phyloP scores from a whole-genome alignment of 2,888 invertebrate genomes.

The Dysmachus trigonus region DNA sequence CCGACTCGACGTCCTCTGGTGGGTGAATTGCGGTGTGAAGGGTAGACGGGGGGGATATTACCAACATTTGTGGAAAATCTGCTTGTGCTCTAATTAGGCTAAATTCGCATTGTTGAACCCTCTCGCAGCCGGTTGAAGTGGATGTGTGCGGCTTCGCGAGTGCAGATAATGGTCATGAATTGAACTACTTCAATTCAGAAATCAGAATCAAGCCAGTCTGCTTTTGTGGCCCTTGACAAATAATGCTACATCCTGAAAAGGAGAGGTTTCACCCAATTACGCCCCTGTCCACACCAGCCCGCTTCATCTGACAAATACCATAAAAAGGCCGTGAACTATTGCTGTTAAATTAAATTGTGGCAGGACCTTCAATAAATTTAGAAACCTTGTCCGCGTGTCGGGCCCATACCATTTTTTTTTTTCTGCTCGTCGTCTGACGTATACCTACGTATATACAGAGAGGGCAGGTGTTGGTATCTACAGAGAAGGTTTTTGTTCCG shows the following conservation, averaged over 20 bases:
- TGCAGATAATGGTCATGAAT: background rate
- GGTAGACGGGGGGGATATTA: background rate
- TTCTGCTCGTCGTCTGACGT: background rate
- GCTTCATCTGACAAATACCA: background rate
- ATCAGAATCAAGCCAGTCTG: background rate
- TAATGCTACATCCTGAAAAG: background rate
- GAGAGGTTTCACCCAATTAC: background rate
- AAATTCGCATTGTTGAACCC: slow-evolving; percentile 42
- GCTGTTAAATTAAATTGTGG: background rate
- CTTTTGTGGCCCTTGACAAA: background rate
- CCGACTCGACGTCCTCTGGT: background rate
- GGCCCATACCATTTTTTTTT: background rate
- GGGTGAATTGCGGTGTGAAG: background rate
- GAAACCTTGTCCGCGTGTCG: background rate
- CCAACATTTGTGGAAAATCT: background rate
- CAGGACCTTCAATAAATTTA: background rate
- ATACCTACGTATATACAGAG: too few species aligned
- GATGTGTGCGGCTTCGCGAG: background rate
- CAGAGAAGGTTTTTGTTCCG: background rate
- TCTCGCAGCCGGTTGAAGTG: background rate
- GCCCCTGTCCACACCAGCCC: background rate
- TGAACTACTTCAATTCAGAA: background rate
- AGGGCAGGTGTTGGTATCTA: background rate
- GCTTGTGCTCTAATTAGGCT: slow-evolving; percentile 45
- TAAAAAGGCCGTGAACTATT: background rate